phyloP scores from a whole-genome alignment of 2,888 invertebrate species.

The Euspilapteryx auroguttella region DNA sequence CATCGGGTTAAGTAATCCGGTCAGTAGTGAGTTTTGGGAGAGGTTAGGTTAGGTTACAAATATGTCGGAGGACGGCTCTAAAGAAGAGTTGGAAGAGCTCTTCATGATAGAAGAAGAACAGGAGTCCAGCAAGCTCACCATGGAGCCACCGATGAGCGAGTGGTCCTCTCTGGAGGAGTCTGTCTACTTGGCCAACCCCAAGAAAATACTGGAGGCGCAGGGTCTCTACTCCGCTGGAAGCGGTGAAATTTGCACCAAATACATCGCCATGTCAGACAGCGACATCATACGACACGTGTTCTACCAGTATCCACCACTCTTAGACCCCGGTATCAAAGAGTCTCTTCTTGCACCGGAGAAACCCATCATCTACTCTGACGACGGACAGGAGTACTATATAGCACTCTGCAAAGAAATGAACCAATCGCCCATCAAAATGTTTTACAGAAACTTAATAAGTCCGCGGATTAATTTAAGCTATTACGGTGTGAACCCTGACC shows the following conservation, averaged over 20 bases:
- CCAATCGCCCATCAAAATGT: conserved; percentile 15
- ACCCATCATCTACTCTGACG: conserved; percentile 13
- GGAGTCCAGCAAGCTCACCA: too few relatives aligned
- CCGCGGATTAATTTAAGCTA: conserved; percentile 17
- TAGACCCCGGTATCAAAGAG: conserved; percentile 19
- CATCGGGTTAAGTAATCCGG: too few relatives aligned
- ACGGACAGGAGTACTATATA: conserved; percentile 19
- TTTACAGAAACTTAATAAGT: conserved; percentile 14
- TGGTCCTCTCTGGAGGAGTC: too few relatives aligned
- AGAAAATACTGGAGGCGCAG: too few relatives aligned
- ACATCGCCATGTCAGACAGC: conserved; percentile 17
- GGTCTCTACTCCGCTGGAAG: too few relatives aligned
- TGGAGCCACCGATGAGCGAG: conserved; percentile 29
- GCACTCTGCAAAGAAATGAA: conserved; percentile 19
- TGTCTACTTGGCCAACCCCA: too few relatives aligned
- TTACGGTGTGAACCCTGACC: conserved; percentile 17
- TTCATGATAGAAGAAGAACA: too few relatives aligned
- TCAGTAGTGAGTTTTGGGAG: too few relatives aligned
- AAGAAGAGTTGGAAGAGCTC: too few relatives aligned
- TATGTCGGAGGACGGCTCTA: too few relatives aligned
- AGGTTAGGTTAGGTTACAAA: too few relatives aligned
- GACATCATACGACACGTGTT: conserved; percentile 13
- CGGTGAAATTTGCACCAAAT: too few relatives aligned
- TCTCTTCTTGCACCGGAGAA: conserved; percentile 14
- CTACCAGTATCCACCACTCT: conserved; percentile 18